Evolutionary conservation across 2,113 vertebrate genomes (phyloP), one percentile per base, ranked within the genome.

Genomic region (Clinocottus analis): DNA sequence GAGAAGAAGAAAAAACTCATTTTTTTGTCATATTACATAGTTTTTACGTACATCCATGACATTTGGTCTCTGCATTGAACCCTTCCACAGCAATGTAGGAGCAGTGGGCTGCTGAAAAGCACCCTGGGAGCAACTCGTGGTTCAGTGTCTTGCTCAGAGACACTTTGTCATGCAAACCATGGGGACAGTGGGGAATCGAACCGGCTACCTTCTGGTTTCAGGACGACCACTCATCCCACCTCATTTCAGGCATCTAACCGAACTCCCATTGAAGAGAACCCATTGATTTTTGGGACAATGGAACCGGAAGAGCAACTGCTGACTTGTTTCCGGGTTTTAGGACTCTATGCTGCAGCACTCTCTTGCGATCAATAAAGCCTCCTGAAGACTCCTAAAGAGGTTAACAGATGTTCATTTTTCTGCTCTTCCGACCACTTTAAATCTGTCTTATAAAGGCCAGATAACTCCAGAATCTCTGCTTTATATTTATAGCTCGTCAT

Each of bases 401-500:
- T 3, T 51, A 58, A 65, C 53, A 62, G 29, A 17, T 37, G 14
- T 14, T 35, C 1, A 17, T 35, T 64, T 41, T 41, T 41, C 61
- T 47, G n/a, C 47, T 62, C 65, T 23, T 35, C 33, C 3, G 1
- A 8, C 21, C 13, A 3, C 8, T 25, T 5, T 71, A 56, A 79
- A 66, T 72, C 66, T 51, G 35, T 75, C 21, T 51, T 5, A 19
- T 16, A 4, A 27, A 0, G 6, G 7, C 14, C 19, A 63, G 39
- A 56, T 19, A 31, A 29, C 35, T 37, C 37, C 47, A 63, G 9
- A 51, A 17, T 25, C 61, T 25, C 49, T 55, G 8, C 61, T 43
- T 58, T 27, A 79, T 83, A 79, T 83, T 83, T 79, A 75, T 51
- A 31, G 33, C 68, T 75, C 33, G 23, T 72, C 16, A 45, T 68